A percentile compares a stretch with the other conserved stretches of the same genome.
Evolutionary conservation across 1,140 invertebrate species (phyloP).

Genomic region (Heliconius congener): DNA sequence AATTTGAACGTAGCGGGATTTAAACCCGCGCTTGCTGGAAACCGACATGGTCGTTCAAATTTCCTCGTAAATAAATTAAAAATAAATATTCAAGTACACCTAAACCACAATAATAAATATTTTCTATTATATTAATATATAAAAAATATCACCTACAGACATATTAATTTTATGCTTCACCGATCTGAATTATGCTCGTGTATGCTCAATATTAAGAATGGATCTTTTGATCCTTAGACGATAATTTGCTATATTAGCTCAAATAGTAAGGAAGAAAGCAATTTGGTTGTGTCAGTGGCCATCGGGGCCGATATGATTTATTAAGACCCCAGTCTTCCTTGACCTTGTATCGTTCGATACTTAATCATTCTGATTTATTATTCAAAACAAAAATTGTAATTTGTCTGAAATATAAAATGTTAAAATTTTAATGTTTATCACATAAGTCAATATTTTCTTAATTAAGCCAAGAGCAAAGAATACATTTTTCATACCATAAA

Average conservation of each 20-base stretch:
- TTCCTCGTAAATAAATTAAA: no score
- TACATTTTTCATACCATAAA: no score
- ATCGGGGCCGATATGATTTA: conserved; percentile 36
- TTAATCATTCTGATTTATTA: conserved; percentile 14
- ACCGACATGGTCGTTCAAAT: no score
- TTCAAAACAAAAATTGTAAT: conserved; percentile 11
- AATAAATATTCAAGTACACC: no score
- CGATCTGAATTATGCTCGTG: neutral
- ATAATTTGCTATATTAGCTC: conserved; percentile 29
- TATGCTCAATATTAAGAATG: conserved; percentile 14
- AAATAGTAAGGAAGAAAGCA: conserved; percentile 33
- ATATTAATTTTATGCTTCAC: neutral
- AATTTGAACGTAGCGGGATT: no score
- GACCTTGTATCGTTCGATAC: conserved; percentile 20
- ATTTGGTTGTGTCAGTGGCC: conserved; percentile 35
- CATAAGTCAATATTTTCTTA: no score
- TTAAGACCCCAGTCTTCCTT: conserved; percentile 20
- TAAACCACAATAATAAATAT: no score
- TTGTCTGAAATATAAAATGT: neutral
- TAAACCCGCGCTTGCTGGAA: no score
- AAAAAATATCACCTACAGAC: neutral
- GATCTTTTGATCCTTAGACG: conserved; percentile 6
- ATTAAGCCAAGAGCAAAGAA: no score
- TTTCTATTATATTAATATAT: no score
- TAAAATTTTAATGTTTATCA: no score